Evolutionary conservation across 2,797 vertebrate species (phyloP), one percentile per base, ranked within the genome.

Genomic region (Gymnoscopelus braueri): DNA sequence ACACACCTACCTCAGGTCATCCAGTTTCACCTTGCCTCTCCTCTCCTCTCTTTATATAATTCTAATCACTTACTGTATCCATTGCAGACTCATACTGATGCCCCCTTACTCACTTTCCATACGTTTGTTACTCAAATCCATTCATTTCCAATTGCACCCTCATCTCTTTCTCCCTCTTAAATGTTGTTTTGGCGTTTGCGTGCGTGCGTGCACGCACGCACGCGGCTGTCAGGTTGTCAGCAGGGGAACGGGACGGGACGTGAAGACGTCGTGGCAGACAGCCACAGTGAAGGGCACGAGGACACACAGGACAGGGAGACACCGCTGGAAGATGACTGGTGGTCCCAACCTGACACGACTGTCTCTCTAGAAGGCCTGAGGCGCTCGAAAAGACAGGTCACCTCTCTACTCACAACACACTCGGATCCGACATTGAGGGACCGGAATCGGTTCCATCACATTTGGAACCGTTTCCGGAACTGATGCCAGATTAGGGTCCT

Each of bases 381-480:
- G 74, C 91, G 94, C 53, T 89, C 90, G 54, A 94, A 91, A 79
- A 92, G 92, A 93, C 92, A 94, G 85, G 92, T 94, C 35, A 73
- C 84, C 86, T 19, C 51, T 60, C 52, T 57, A 47, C 47, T 39
- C 51, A 10, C 2, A 8, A 44, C 7, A 39, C 39, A 39, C 7
- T 44, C 32, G 32, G 32, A 35, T 35, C 32, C 32, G 1, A 35
- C 32, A 6, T 6, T 35, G 5, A 35, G 32, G 6, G 5, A 35
- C 32, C 32, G 32, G 32, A 35, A 35, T 35, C 32, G 32, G 32
- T 35, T 35, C 32, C 32, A 35, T 35, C 32, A 5, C 32, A 7
- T 35, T 35, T 35, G 32, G 32, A 35, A 35, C 32, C 32, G 32
- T 6, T 35, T 35, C 32, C 32, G 32, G 32, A 35, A 35, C 32